Conservation (phyloP, 2,113 vertebrate genomes). For the Ciconia boyciana region DNA sequence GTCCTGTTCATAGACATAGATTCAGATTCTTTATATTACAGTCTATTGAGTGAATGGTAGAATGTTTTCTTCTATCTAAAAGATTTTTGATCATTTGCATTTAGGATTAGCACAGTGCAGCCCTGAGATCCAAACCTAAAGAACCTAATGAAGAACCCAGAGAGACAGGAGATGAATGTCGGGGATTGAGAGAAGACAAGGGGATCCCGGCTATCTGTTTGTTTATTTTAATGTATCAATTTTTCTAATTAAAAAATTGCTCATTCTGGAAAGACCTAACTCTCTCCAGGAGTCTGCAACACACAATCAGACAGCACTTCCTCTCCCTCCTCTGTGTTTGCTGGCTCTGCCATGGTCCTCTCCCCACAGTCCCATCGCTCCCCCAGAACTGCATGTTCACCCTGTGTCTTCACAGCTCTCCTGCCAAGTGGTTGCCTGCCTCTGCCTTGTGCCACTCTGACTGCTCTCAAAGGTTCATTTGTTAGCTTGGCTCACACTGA, state of each 20-base stretch:
- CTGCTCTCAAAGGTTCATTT: background rate
- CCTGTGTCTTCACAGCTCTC: background rate
- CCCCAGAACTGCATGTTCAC: background rate
- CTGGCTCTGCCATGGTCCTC: background rate
- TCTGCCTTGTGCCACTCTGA: background rate
- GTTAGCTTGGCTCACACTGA: background rate
- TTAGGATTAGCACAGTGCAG: background rate
- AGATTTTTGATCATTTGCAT: background rate
- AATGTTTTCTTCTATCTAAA: background rate
- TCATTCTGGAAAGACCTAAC: background rate
- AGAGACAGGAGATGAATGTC: rapidly evolving
- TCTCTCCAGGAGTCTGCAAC: background rate
- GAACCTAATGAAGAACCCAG: background rate
- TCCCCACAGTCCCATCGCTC: background rate
- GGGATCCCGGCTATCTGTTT: background rate
- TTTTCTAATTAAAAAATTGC: background rate
- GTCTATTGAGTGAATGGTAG: background rate
- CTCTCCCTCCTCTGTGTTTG: background rate
- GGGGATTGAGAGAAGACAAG: background rate
- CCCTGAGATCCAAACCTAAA: background rate
- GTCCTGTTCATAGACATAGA: background rate
- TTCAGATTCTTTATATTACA: background rate
- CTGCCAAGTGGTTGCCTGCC: background rate
- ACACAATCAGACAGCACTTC: background rate
- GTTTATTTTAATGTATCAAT: background rate